These are phyloP conservation scores for Cephus spinipes DNA, from an alignment of 2,888 invertebrate species.

Conservation along the genomic window DNA sequence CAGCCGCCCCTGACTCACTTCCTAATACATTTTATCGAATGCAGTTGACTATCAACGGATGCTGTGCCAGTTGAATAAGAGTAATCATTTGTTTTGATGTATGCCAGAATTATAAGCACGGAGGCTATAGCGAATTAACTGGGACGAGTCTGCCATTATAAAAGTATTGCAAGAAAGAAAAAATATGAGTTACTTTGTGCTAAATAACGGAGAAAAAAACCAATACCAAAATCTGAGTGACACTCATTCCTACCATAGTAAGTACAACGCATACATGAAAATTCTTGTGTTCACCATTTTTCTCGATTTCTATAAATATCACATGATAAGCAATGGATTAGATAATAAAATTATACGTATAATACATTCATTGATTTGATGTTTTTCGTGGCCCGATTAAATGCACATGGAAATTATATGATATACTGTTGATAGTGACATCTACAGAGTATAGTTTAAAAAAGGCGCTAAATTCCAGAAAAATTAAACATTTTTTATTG, in stretches of 20 bases:
- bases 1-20: neutral
- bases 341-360: neutral
- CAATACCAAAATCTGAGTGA: constrained; percentile 43
- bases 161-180: neutral
- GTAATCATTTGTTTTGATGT: neutral
- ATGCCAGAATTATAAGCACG: neutral
- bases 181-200: constrained; percentile 45
- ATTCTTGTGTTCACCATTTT: neutral
- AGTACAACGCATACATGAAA: constrained; percentile 23
- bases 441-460: neutral
- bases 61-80: neutral
- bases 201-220: constrained; percentile 40
- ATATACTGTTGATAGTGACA: neutral
- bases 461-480: neutral
- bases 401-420: neutral
- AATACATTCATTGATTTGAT: neutral
- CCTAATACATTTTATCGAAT: neutral
- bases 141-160: neutral
- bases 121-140: neutral
- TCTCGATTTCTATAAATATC: neutral
- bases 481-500: neutral
- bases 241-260: constrained; percentile 27
- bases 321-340: neutral
- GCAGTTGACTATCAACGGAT: neutral
- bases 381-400: neutral